Conservation (phyloP, 2,797 vertebrate species). For the Picus viridis region DNA sequence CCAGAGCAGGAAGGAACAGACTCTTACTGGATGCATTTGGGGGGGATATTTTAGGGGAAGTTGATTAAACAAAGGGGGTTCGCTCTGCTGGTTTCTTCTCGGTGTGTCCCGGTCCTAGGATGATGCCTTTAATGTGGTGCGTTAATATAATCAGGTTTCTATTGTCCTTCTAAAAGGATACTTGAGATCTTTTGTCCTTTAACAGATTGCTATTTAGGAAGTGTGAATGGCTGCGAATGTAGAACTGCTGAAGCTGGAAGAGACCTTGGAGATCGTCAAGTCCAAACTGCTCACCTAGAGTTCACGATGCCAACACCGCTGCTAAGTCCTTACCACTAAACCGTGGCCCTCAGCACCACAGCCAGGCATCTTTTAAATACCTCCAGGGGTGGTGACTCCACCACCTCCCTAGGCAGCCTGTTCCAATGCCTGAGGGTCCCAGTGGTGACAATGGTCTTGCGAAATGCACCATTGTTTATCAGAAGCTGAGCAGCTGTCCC, state of each 20-base stretch:
- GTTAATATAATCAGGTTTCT: background rate
- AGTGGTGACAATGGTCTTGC: background rate
- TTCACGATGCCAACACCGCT: too few species aligned
- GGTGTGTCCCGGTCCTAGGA: background rate
- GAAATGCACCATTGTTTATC: background rate
- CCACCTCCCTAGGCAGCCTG: too few species aligned
- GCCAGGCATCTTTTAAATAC: too few species aligned
- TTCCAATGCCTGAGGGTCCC: too few species aligned
- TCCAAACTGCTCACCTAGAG: too few species aligned
- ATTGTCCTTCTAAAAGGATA: background rate
- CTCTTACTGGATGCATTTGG: background rate
- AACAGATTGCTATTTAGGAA: background rate
- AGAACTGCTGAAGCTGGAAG: too few species aligned
- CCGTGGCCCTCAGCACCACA: too few species aligned
- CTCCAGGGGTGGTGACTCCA: too few species aligned
- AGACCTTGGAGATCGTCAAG: too few species aligned
- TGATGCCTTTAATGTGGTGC: background rate
- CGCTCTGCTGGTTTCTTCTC: background rate
- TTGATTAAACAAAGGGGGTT: background rate
- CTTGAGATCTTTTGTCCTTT: background rate
- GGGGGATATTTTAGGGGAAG: background rate
- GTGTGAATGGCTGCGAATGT: background rate
- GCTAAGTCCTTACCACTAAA: too few species aligned
- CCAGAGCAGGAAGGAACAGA: constrained; percentile 5
- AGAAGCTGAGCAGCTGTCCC: background rate